phyloP scores from a whole-genome alignment of 2,797 vertebrate species.

The Microctenopoma lineatum region DNA sequence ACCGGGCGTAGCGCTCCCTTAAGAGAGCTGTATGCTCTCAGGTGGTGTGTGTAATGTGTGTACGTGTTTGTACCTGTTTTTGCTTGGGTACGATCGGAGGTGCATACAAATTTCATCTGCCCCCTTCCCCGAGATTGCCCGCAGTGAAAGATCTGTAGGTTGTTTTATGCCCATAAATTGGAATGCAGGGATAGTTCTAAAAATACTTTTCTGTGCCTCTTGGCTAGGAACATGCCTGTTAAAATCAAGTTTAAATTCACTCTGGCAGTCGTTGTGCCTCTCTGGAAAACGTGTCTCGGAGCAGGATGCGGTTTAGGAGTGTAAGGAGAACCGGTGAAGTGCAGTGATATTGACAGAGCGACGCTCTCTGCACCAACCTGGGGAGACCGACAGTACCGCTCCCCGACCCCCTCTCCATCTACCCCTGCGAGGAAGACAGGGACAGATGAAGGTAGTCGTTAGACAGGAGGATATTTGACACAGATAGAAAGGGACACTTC shows the following conservation, averaged over 20 bases:
- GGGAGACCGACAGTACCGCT: constrained; percentile 66
- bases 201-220: constrained; percentile 83
- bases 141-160: constrained; percentile 81
- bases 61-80: constrained; percentile 54
- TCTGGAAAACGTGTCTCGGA: constrained; percentile 79
- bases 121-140: constrained; percentile 71
- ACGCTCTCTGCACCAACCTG: constrained; percentile 73
- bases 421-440: constrained; percentile 66
- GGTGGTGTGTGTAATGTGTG: constrained; percentile 66
- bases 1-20: constrained; percentile 69
- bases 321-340: constrained; percentile 78
- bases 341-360: constrained; percentile 81
- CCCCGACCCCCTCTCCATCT: constrained; percentile 21
- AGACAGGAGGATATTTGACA: constrained; percentile 83
- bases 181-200: constrained; percentile 84
- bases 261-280: constrained; percentile 84
- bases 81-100: constrained; percentile 57
- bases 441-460: constrained; percentile 83
- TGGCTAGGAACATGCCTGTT: constrained; percentile 85
- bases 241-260: constrained; percentile 86
- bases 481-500: constrained; percentile 83
- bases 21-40: constrained; percentile 72
- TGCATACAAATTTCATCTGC: constrained; percentile 81
- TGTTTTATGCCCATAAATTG: constrained; percentile 85
- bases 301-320: constrained; percentile 77